These are phyloP conservation scores for Cephus cinctus DNA, from an alignment of 1,140 invertebrate genomes.

Conservation along the genomic window DNA sequence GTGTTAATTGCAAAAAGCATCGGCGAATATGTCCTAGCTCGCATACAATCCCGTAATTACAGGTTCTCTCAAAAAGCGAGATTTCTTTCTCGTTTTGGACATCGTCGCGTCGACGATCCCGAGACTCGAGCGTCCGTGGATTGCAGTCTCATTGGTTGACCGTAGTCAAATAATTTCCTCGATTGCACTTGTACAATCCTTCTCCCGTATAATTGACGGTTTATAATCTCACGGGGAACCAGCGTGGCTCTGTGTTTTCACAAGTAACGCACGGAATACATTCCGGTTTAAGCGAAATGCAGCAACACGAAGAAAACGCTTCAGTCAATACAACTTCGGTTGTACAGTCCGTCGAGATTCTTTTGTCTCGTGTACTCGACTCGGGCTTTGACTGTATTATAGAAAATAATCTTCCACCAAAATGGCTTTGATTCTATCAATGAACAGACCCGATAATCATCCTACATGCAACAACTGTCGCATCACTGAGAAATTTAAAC, in stretches of 20 bases:
- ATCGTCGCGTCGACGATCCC: conserved; percentile 2
- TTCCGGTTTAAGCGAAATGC: conserved; percentile 7
- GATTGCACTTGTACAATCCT: neutral
- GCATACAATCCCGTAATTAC: neutral
- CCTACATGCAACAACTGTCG: too few species aligned
- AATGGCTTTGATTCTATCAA: too few species aligned
- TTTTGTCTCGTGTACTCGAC: conserved; percentile 17
- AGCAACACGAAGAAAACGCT: conserved; percentile 18
- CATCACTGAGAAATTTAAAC: too few species aligned
- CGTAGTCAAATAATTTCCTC: neutral
- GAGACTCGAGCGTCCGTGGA: neutral
- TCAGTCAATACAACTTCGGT: conserved; percentile 38
- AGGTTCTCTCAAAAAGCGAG: neutral
- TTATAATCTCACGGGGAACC: neutral
- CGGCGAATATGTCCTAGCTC: neutral
- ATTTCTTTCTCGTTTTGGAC: neutral
- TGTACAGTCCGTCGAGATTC: conserved; percentile 29
- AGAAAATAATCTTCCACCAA: neutral
- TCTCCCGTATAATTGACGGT: neutral
- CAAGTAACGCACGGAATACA: neutral
- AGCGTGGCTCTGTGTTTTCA: neutral
- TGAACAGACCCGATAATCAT: too few species aligned
- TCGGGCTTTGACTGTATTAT: neutral
- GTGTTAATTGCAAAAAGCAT: neutral
- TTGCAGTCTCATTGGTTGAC: neutral